These are phyloP conservation scores for Crossocerus cetratus DNA, from an alignment of 2,888 invertebrate species.

Conservation along the genomic window DNA sequence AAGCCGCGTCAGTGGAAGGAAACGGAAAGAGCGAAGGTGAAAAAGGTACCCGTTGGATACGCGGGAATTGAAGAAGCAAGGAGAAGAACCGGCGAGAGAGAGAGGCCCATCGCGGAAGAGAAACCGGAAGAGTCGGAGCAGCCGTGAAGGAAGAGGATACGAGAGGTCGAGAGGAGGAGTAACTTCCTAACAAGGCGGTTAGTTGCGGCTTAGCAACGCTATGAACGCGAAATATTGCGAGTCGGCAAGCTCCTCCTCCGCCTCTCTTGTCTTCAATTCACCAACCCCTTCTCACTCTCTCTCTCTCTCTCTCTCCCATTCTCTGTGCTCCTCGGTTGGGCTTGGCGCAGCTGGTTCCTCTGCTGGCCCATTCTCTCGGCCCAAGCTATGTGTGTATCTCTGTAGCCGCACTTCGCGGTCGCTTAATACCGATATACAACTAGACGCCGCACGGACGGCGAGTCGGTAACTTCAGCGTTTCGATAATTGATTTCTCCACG, in stretches of 20 bases:
- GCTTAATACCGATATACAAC: constrained; percentile 51
- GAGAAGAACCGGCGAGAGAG: constrained; percentile 4
- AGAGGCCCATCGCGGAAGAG: constrained; percentile 24
- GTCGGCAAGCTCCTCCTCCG: constrained; percentile 37
- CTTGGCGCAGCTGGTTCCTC: background rate
- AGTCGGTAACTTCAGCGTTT: constrained; percentile 42
- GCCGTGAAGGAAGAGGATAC: constrained; percentile 46
- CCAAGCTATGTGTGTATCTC: constrained; percentile 19
- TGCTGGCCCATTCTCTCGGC: constrained; percentile 20
- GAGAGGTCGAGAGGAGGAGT: constrained; percentile 61
- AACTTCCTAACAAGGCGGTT: constrained; percentile 76
- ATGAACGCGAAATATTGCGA: constrained; percentile 72
- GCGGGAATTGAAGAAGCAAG: constrained; percentile 6
- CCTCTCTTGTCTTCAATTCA: background rate
- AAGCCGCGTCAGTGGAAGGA: constrained; percentile 9
- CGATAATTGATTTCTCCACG: constrained; percentile 51
- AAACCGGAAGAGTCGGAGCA: constrained; percentile 53
- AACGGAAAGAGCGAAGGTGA: background rate
- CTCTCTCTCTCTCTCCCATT: constrained; percentile 16
- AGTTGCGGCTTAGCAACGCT: constrained; percentile 74
- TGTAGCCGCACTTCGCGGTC: constrained; percentile 17
- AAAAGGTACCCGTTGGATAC: background rate
- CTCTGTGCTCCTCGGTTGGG: background rate
- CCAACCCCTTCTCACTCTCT: background rate
- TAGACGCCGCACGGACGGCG: constrained; percentile 11